phyloP scores from a whole-genome alignment of 2,888 invertebrate species.

The Hyppa rectilinea region DNA sequence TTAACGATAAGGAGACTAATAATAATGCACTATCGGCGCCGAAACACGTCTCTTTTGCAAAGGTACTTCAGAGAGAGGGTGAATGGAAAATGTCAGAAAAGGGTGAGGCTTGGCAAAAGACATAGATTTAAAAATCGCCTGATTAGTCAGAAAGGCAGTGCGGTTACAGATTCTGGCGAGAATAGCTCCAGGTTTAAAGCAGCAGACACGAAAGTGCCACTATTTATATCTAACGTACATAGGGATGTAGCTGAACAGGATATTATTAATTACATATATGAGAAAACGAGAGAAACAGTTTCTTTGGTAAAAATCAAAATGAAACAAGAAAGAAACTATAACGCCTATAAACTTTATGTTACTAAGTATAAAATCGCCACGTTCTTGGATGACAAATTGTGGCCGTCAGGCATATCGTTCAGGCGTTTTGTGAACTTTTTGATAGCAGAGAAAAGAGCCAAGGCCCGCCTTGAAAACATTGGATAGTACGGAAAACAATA shows the following conservation, averaged over 20 bases:
- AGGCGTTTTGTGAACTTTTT: conserved; percentile 19
- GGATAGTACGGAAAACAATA: neutral
- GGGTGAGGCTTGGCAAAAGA: neutral
- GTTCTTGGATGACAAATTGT: conserved; percentile 54
- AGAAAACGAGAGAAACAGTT: conserved; percentile 23
- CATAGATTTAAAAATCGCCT: neutral
- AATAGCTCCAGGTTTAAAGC: conserved; percentile 40
- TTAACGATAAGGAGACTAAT: neutral
- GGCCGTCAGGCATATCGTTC: conserved; percentile 58
- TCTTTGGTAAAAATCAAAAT: conserved; percentile 50
- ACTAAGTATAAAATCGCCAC: conserved; percentile 39
- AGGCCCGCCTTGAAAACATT: neutral
- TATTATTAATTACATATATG: too few species aligned
- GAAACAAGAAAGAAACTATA: conserved; percentile 47
- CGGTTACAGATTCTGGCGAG: neutral
- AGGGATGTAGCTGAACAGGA: too few species aligned
- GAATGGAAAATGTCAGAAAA: neutral
- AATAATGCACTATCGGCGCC: neutral
- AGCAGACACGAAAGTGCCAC: conserved; percentile 9
- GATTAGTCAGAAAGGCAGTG: neutral
- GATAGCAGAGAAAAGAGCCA: neutral
- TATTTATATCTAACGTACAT: too few species aligned
- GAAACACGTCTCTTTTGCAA: neutral
- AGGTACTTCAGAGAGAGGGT: neutral
- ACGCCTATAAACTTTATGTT: conserved; percentile 54